Conservation (phyloP, 2,113 vertebrate genomes). For the Pedetes capensis region DNA sequence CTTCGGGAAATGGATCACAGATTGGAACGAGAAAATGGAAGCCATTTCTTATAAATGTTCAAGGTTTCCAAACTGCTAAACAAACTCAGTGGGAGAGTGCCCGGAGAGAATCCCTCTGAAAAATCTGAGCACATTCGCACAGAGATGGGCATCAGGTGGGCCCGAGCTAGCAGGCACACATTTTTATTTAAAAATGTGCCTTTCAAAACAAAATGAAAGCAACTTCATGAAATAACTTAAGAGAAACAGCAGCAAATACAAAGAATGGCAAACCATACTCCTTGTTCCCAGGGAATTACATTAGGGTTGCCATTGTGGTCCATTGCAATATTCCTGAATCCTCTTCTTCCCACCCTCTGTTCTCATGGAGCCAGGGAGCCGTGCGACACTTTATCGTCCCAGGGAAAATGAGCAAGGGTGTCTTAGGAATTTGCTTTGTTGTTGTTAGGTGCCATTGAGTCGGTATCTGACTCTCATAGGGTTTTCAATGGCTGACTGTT, state of each 20-base stretch:
- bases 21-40: not conserved
- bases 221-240: not conserved
- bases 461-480: too few relatives aligned
- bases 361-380: too few relatives aligned
- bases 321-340: rapidly evolving
- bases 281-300: not conserved
- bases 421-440: not conserved
- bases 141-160: not conserved
- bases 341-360: rapidly evolving
- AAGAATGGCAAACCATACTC: not conserved
- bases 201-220: not conserved
- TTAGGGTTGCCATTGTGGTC: rapidly evolving
- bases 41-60: not conserved
- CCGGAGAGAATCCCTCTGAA: not conserved
- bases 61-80: not conserved
- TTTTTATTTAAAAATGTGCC: not conserved
- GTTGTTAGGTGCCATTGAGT: too few relatives aligned
- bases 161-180: rapidly evolving
- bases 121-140: rapidly evolving
- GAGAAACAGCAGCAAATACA: not conserved
- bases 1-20: not conserved
- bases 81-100: not conserved
- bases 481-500: too few relatives aligned
- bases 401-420: too few relatives aligned
- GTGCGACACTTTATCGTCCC: not conserved